Evolutionary conservation across 2,797 vertebrate species (phyloP), one percentile per base, ranked within the genome.

Genomic region (Protosalanx chinensis): DNA sequence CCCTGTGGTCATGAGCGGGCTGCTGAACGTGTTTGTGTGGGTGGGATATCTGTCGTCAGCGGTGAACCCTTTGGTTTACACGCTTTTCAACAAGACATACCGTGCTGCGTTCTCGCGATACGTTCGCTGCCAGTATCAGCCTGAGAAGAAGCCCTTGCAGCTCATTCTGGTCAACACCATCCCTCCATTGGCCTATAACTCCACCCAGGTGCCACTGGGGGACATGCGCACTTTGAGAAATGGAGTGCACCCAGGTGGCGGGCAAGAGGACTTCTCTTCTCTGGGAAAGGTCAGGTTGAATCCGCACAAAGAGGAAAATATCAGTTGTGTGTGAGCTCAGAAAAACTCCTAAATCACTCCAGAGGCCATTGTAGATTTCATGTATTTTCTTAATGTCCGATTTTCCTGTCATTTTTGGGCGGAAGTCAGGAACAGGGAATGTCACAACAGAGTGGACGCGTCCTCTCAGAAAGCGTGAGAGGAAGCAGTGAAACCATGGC

Each of bases 21-120:
- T 99, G 69, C 93, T 98, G 32, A 98, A 98, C 0, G 81, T 98
- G 35, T 99, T 99, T 4, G 97, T 99, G 18, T 99, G 97, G 97
- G 94, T 98, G 20, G 97, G 97, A 0, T 99, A 99, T 86, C 85
- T 98, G 80, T 98, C 97, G 6, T 99, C 97, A 0, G 97, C 95
- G 0, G 95, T 99, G 79, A 99, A 99, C 64, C 97, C 97, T 0
- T 92, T 99, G 0, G 95, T 99, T 2, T 99, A 98, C 67, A 99
- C 97, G 0, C 76, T 99, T 62, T 99, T 99, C 79, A 98, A 98
- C 37, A 95, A 96, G 83, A 98, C 96, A 0, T 99, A 98, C 71
- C 93, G 97, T 0, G 93, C 95, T 0, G 97, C 97, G 0, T 99
- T 99, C 76, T 90, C 91, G 0, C 93, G 96, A 33, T 99, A 98